Base-by-base conservation (phyloP, 2,113 vertebrate species). In the Toxotes jaculatrix region DNA sequence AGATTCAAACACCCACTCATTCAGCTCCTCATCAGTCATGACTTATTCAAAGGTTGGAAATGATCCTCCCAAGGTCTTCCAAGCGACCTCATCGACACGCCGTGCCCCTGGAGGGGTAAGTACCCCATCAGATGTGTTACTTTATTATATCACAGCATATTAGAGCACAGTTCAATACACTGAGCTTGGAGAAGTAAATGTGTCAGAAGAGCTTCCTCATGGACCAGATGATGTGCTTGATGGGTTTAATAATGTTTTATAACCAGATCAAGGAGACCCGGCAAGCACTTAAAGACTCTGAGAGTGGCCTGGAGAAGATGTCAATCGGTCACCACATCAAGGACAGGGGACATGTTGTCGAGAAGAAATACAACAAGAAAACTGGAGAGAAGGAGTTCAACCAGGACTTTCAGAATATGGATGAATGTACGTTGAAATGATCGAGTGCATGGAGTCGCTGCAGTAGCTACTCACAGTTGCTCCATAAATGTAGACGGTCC, bases 361-460 rank as follows among this genome's bases (percentile, higher is more conserved):
- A 95, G 84, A 97, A 95, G 87, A 97, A 96, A 65, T 95, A 88
- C 80, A 99, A 99, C 93, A 94, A 70, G 4, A 98, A 91, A 88
- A 98, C 97, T 5, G 97, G 98, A 32, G 95, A 97, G 60, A 96
- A 94, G 80, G 98, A 99, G 92, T 49, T 98, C 74, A 96, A 95
- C 88, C 97, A 99, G 64, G 97, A 99, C 87, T 99, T 99, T 87
- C 93, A 98, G 92, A 99, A 99, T 85, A 57, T 99, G 92, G 96
- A 96, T 88, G 98, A 99, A 93, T 90, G 98, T 98, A 92, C 60
- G 96, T 93, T 21, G 12, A 40, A 40, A 0, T 21, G 9, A 23
- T 34, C 6, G 16, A 67, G 12, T 55, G 6, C 11, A 7, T 40
- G 0, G 8, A 62, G 13, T 31, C 11, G 31, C 17, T 53, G 21